phyloP scores from a whole-genome alignment of 2,888 invertebrate species.

The Rhabditoides inermis region DNA sequence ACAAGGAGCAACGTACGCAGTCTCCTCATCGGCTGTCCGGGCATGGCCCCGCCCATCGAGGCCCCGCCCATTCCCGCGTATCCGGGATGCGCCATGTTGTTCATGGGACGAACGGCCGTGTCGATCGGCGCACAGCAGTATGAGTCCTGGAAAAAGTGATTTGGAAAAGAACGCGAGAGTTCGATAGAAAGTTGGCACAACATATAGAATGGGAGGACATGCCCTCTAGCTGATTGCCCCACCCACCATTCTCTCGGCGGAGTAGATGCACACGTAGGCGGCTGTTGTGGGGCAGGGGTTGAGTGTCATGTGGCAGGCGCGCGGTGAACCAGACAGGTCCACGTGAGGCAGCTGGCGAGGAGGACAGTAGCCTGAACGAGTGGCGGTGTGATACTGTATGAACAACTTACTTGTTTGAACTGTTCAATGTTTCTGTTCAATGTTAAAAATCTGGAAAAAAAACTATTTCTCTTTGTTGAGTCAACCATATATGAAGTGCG shows the following conservation, averaged over 20 bases:
- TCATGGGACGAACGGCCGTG: conserved; percentile 31
- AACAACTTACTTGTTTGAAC: no score
- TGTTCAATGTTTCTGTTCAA: no score
- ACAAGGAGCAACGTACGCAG: no score
- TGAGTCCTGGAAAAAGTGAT: conserved; percentile 23
- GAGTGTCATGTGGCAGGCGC: conserved; percentile 48
- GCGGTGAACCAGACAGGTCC: conserved; percentile 34
- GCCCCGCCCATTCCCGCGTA: no score
- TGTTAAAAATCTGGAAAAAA: no score
- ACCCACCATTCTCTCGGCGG: conserved; percentile 43
- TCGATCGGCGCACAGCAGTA: conserved; percentile 50
- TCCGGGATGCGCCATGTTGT: no score
- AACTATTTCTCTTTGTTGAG: no score
- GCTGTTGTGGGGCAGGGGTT: conserved; percentile 48
- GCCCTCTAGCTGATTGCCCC: neutral
- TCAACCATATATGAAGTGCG: neutral
- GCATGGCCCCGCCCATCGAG: no score
- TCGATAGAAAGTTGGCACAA: neutral
- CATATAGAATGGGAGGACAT: neutral
- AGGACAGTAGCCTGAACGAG: conserved; percentile 41
- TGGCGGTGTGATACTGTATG: neutral
- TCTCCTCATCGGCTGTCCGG: no score
- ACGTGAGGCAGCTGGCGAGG: conserved; percentile 48
- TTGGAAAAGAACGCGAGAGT: neutral
- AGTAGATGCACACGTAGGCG: conserved; percentile 50